phyloP scores from a whole-genome alignment of 2,113 vertebrate species.

The Platanista minor region DNA sequence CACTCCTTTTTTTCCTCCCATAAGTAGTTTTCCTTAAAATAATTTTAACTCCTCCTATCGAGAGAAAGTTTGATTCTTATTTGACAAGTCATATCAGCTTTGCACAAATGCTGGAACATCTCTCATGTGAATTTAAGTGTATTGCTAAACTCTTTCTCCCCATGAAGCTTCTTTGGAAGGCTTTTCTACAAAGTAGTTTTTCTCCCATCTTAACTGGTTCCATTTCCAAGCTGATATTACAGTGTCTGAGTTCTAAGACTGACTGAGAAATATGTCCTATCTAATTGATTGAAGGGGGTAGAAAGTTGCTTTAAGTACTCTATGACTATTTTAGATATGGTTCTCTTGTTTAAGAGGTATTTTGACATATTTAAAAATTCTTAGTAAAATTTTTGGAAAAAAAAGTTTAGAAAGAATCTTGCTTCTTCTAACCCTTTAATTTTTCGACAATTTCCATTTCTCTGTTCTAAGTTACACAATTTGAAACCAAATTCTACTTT shows the following conservation, averaged over 20 bases:
- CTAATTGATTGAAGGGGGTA: background rate
- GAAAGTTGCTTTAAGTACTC: background rate
- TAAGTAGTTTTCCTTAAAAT: background rate
- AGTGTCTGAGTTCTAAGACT: background rate
- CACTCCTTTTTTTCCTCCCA: background rate
- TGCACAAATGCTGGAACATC: background rate
- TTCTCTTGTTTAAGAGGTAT: slow-evolving; percentile 16
- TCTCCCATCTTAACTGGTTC: background rate
- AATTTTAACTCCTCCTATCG: background rate
- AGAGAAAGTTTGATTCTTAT: background rate
- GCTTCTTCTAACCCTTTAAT: background rate
- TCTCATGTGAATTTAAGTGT: background rate
- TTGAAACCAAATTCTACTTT: background rate
- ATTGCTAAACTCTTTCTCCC: background rate
- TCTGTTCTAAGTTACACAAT: background rate
- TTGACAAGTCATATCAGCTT: background rate
- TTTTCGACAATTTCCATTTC: background rate
- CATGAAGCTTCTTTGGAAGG: background rate
- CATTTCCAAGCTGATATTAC: background rate
- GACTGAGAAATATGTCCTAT: background rate
- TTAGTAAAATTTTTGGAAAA: slow-evolving; percentile 11
- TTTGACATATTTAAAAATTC: slow-evolving; percentile 10
- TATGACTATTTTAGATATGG: background rate
- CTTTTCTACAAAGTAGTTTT: background rate
- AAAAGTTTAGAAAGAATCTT: background rate